These are phyloP conservation scores for Paraplagusia blochii DNA, from an alignment of 2,113 vertebrate genomes.

Conservation along the genomic window DNA sequence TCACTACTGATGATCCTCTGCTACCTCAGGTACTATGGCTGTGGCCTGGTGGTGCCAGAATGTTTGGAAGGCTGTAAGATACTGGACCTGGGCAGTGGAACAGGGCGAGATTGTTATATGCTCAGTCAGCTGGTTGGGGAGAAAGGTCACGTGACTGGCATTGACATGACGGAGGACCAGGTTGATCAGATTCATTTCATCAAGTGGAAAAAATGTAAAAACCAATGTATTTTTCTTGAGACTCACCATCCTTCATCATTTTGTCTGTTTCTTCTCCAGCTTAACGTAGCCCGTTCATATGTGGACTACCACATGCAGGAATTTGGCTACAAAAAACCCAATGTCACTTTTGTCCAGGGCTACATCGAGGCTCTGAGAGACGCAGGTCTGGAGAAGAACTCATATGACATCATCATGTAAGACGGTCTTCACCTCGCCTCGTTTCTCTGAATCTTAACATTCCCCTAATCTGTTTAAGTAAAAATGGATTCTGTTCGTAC, in stretches of 20 bases:
- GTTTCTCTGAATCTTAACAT: neutral
- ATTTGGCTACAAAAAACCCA: conserved; percentile 82
- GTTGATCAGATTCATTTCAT: conserved; percentile 32
- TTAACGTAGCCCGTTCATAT: conserved; percentile 78
- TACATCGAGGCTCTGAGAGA: conserved; percentile 84
- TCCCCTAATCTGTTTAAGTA: neutral
- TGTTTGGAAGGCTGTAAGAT: conserved; percentile 77
- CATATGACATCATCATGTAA: conserved; percentile 83
- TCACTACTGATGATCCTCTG: too few species aligned
- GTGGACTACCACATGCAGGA: conserved; percentile 83
- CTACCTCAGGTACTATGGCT: conserved; percentile 84
- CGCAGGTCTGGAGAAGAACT: conserved; percentile 74
- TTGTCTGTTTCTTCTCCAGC: conserved; percentile 60
- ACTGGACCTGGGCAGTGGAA: conserved; percentile 86
- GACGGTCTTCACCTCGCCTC: conserved; percentile 14
- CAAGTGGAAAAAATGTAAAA: too few species aligned
- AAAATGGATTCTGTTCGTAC: neutral
- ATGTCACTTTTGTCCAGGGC: conserved; percentile 84
- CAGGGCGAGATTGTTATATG: conserved; percentile 84
- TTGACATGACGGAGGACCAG: conserved; percentile 86
- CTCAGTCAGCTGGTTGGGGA: conserved; percentile 86
- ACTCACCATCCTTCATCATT: neutral
- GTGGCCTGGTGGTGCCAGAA: conserved; percentile 85
- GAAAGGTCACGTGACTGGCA: conserved; percentile 80
- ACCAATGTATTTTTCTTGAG: too few species aligned